Conservation (phyloP, 2,888 invertebrate species). For the Ormyrus pomaceus region DNA sequence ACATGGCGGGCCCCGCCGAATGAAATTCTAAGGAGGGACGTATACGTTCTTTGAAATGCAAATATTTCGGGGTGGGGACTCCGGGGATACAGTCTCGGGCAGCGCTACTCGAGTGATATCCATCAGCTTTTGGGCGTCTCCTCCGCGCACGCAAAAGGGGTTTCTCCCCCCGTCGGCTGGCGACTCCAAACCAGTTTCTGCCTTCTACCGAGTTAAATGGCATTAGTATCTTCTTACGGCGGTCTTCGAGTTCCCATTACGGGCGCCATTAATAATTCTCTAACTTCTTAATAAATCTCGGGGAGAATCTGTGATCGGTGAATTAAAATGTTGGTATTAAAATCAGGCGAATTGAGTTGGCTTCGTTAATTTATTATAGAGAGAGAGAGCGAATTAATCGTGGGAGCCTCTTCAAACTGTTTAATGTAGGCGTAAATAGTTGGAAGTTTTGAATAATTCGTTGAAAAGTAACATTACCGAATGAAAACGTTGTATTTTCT, state of each 20-base stretch:
- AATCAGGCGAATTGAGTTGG: too few species aligned
- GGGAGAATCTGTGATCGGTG: too few species aligned
- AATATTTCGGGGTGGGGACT: conserved; percentile 34
- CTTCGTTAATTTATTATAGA: too few species aligned
- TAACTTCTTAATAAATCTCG: too few species aligned
- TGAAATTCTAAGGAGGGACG: conserved; percentile 45
- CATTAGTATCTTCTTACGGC: conserved; percentile 15
- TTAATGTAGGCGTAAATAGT: too few species aligned
- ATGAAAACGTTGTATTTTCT: too few species aligned
- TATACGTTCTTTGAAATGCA: conserved; percentile 49
- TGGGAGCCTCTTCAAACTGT: too few species aligned
- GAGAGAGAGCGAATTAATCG: too few species aligned
- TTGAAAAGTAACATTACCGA: too few species aligned
- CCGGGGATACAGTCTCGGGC: conserved; percentile 8
- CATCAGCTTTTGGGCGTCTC: conserved; percentile 44
- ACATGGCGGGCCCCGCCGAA: conserved; percentile 40
- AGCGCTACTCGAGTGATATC: conserved; percentile 32
- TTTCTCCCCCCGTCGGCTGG: conserved; percentile 16
- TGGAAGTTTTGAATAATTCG: too few species aligned
- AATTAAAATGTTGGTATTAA: too few species aligned
- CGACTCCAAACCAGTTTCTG: not conserved
- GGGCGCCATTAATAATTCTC: too few species aligned
- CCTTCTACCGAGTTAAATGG: not conserved
- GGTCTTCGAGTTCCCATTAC: not conserved
- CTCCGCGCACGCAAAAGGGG: conserved; percentile 8